Conservation (phyloP, 2,888 invertebrate genomes). For the Rhodophaea formosa region DNA sequence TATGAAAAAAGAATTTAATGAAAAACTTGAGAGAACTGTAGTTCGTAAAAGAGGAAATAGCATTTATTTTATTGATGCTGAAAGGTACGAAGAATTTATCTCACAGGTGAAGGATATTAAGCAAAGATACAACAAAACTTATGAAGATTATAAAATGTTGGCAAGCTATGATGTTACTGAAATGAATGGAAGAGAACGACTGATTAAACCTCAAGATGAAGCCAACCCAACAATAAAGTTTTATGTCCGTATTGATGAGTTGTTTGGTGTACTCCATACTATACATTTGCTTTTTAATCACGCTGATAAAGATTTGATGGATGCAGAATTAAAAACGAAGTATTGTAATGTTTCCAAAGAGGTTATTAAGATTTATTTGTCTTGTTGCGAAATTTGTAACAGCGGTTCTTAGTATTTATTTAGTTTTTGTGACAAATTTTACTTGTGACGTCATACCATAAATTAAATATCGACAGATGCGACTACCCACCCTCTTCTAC, state of each 20-base stretch:
- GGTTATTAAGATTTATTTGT: slow-evolving; percentile 60
- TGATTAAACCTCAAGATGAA: slow-evolving; percentile 53
- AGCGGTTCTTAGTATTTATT: slow-evolving; percentile 17
- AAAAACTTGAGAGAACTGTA: slow-evolving; percentile 49
- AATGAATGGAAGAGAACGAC: slow-evolving; percentile 45
- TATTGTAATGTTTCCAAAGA: slow-evolving; percentile 69
- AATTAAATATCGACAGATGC: too few species aligned
- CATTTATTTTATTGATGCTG: slow-evolving; percentile 46
- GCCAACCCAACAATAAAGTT: slow-evolving; percentile 45
- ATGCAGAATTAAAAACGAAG: slow-evolving; percentile 55
- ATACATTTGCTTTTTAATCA: slow-evolving; percentile 63
- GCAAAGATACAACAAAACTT: slow-evolving; percentile 46
- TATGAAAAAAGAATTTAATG: slow-evolving; percentile 56
- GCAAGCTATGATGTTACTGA: slow-evolving; percentile 56
- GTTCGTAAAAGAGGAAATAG: slow-evolving; percentile 58
- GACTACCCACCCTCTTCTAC: too few species aligned
- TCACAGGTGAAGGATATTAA: slow-evolving; percentile 53
- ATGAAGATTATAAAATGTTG: slow-evolving; percentile 60
- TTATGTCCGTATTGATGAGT: slow-evolving; percentile 53
- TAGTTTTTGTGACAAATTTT: too few species aligned
- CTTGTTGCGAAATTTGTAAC: slow-evolving; percentile 53
- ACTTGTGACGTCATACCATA: too few species aligned
- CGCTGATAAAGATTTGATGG: slow-evolving; percentile 52
- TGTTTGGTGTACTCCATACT: slow-evolving; percentile 62
- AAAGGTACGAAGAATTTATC: slow-evolving; percentile 56